Conservation (phyloP, 2,113 vertebrate species). For the Cervus canadensis region DNA sequence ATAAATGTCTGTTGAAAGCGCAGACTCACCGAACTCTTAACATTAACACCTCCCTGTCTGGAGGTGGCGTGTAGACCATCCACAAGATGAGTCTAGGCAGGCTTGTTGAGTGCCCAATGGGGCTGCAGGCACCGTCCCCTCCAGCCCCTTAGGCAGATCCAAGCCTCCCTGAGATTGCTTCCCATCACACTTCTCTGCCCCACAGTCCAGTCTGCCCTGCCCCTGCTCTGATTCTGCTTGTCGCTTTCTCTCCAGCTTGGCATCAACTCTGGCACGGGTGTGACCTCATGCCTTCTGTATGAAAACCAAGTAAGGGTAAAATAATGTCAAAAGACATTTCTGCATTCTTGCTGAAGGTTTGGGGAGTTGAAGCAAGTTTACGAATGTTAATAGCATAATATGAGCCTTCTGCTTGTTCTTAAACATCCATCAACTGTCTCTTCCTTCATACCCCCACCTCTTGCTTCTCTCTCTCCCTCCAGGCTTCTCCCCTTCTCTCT, state of each 20-base stretch:
- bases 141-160: background rate
- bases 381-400: background rate
- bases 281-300: background rate
- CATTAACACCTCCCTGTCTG: background rate
- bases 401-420: background rate
- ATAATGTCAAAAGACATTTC: background rate
- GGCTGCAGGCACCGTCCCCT: background rate
- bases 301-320: background rate
- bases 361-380: background rate
- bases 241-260: background rate
- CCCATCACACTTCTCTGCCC: background rate
- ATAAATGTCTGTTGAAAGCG: background rate
- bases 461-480: no score
- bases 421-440: background rate
- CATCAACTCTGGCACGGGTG: rapidly evolving
- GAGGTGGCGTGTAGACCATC: background rate
- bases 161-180: background rate
- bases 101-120: rapidly evolving
- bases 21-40: rapidly evolving
- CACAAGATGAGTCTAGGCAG: background rate
- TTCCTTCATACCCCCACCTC: background rate
- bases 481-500: background rate
- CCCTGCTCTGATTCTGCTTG: background rate
- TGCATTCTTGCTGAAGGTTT: background rate
- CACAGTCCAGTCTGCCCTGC: background rate